Evolutionary conservation across 2,797 vertebrate genomes (phyloP).

Genomic region (Triplophysa bombifrons): DNA sequence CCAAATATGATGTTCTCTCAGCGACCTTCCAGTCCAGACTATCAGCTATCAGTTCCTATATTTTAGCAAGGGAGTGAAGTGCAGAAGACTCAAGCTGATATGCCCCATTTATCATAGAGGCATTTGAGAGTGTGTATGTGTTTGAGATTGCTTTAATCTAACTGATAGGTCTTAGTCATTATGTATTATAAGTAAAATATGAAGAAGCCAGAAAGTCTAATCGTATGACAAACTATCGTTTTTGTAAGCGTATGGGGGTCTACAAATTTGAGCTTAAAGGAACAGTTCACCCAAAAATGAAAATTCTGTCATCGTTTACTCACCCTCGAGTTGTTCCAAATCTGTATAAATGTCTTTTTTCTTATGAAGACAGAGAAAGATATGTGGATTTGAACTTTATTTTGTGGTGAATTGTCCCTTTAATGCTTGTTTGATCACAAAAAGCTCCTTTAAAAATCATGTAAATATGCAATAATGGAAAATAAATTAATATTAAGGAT

Average conservation of each 20-base stretch:
- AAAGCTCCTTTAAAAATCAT: no score
- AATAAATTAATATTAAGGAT: no score
- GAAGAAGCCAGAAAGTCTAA: background rate
- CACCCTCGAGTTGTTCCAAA: no score
- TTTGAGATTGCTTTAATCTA: slow-evolving; percentile 44
- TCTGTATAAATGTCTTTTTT: no score
- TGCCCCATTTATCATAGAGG: slow-evolving; percentile 14
- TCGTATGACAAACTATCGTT: slow-evolving; percentile 12
- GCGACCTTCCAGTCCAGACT: background rate
- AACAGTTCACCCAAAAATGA: no score
- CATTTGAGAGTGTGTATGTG: slow-evolving; percentile 1
- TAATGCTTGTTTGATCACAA: no score
- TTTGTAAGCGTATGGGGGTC: background rate
- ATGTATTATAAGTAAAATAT: slow-evolving; percentile 42
- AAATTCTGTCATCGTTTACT: no score
- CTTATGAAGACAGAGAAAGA: no score
- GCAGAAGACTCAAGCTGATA: slow-evolving; percentile 16
- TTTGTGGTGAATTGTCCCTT: no score
- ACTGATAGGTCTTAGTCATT: slow-evolving; percentile 46
- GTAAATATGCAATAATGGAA: no score
- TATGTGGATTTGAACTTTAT: no score
- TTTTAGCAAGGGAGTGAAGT: background rate
- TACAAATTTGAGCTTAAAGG: background rate
- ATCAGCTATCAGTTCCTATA: background rate
- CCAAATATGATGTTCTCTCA: background rate